Evolutionary conservation across 2,113 vertebrate species (phyloP), one percentile per base, ranked within the genome.

Genomic region (Phyllostomus hastatus): DNA sequence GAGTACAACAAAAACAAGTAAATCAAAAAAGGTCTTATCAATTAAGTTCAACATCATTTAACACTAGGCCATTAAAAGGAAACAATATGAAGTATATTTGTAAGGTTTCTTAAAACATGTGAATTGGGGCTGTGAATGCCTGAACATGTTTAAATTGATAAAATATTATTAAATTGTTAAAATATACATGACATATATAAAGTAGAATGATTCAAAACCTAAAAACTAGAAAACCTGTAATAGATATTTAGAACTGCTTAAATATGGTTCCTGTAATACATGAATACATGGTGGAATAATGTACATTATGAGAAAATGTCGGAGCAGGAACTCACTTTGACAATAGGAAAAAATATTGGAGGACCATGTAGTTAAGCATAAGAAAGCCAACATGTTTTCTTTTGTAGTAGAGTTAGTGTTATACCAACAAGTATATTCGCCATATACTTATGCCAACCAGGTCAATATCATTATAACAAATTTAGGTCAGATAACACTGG

Each of bases 31-130:
- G 8, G 0, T 1, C 33, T 41, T 90, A 52, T 33, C 7, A 79
- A 76, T 88, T 75, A 83, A 96, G 19, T 66, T 81, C 54, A 75
- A 52, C 43, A 15, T 0, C 0, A 86, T 87, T 19, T 75, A 38
- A 0, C 16, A 0, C 0, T 11, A 1, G 0, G 0, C 5, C 50
- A 50, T 57, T 10, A 87, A 69, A 35, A 80, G 10, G 26, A 87
- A 61, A 73, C 1, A 35, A 2, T 6, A 57, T 11, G 31, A 88
- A 89, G 76, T 22, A 19, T 35, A 69, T 2, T 10, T 1, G 0
- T 26, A 31, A 28, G 9, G 16, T 83, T 43, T 94, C 28, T 90
- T 93, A 85, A 88, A 75, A 19, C 81, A 8, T 50, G 0, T 54
- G 87, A 93, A 69, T 12, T 75, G 12, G 10, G 9, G 12, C 35